A percentile compares a stretch with the other conserved stretches of the same genome.
Conservation (phyloP, 2,888 invertebrate species). For the Chloroclystis v-ata region DNA sequence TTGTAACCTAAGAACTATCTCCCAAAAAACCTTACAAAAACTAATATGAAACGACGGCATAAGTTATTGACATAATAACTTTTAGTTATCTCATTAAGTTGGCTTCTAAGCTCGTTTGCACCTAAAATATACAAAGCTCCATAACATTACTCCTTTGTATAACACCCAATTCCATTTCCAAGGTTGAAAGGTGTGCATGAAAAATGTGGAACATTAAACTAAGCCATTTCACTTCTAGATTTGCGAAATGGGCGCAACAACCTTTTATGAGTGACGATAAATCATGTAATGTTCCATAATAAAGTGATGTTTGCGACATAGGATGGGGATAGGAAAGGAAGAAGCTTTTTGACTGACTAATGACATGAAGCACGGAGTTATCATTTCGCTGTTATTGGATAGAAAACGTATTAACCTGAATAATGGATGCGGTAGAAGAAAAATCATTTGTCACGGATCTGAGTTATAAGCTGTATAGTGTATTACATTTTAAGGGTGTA, state of each 20-base stretch:
- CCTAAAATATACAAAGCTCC: constrained; percentile 7
- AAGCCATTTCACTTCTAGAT: constrained; percentile 28
- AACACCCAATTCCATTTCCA: constrained; percentile 20
- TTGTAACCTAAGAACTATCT: no score
- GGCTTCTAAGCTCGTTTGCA: constrained; percentile 4
- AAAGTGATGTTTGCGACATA: constrained; percentile 11
- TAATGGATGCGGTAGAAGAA: no score
- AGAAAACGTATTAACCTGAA: no score
- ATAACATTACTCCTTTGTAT: constrained; percentile 6
- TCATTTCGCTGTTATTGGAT: no score
- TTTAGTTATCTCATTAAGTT: constrained; percentile 1
- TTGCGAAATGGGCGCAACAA: constrained; percentile 26
- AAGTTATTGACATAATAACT: constrained; percentile 3
- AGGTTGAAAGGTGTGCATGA: constrained; percentile 18
- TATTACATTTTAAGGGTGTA: no score
- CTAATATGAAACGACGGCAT: background rate
- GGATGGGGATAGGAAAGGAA: constrained; percentile 6
- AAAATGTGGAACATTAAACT: constrained; percentile 27
- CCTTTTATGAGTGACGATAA: constrained; percentile 31
- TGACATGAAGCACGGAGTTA: background rate
- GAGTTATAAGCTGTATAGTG: no score
- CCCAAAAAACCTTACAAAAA: background rate
- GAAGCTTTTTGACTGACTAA: background rate
- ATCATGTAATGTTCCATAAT: constrained; percentile 23
- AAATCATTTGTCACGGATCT: no score